Evolutionary conservation across 2,797 vertebrate species (phyloP).

Genomic region (Microhierax caerulescens): DNA sequence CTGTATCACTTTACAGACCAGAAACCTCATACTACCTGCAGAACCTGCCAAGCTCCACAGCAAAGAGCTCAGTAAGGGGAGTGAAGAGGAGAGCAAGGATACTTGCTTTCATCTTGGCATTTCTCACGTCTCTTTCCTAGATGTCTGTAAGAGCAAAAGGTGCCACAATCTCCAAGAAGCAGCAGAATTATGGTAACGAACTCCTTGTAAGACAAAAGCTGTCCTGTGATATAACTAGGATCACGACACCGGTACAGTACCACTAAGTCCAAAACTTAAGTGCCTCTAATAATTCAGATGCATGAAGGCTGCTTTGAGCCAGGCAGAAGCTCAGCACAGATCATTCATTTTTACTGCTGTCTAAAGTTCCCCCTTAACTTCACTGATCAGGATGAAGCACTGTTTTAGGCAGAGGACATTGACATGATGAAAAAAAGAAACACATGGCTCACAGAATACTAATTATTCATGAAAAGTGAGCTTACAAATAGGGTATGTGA

Average conservation of each 20-base stretch:
- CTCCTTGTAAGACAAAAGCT: not conserved
- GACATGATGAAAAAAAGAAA: not conserved
- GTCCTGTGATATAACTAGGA: not conserved
- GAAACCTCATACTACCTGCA: not conserved
- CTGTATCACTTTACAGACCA: not conserved
- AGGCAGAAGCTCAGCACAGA: not conserved
- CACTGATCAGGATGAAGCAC: not conserved
- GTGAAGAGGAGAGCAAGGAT: not conserved
- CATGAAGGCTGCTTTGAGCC: not conserved
- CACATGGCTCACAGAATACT: not conserved
- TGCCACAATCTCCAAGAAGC: not conserved
- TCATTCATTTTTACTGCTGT: not conserved
- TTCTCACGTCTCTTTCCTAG: not conserved
- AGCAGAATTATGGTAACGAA: not conserved
- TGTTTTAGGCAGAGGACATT: not conserved
- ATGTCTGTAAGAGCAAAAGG: not conserved
- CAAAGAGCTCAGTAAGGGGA: not conserved
- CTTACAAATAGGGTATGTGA: not conserved
- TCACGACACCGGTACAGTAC: not conserved
- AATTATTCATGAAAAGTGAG: not conserved
- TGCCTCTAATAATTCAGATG: not conserved
- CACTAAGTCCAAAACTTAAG: not conserved
- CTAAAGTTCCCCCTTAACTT: not conserved
- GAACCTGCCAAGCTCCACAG: not conserved
- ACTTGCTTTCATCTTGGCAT: not conserved